phyloP scores from a whole-genome alignment of 2,113 vertebrate genomes.

The Limnothrissa miodon region DNA sequence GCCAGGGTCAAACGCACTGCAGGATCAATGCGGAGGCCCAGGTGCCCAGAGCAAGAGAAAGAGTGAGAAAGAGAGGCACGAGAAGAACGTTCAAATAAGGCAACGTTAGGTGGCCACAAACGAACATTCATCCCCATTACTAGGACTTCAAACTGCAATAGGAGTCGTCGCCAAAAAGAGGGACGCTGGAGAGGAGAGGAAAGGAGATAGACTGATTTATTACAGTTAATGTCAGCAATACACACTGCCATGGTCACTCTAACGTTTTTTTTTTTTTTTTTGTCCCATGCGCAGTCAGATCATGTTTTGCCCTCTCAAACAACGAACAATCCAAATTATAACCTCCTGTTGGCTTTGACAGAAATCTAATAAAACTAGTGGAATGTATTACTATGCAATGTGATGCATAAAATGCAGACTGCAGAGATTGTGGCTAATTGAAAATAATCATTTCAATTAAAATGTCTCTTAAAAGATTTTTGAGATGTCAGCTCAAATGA shows the following conservation, averaged over 20 bases:
- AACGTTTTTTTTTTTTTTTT: background rate
- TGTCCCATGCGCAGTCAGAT: background rate
- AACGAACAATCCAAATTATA: background rate
- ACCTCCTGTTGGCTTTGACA: background rate
- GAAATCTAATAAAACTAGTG: background rate
- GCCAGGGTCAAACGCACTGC: constrained; percentile 70
- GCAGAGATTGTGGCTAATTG: background rate
- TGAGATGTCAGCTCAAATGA: background rate
- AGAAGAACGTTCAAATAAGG: background rate
- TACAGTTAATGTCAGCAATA: constrained; percentile 34
- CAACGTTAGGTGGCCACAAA: constrained; percentile 44
- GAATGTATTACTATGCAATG: background rate
- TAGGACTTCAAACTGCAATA: constrained; percentile 65
- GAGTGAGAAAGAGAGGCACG: constrained; percentile 12
- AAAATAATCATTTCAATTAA: background rate
- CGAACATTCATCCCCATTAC: constrained; percentile 73
- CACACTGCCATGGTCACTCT: background rate
- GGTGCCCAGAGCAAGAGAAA: constrained; percentile 60
- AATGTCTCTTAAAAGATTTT: background rate
- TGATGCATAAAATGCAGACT: background rate
- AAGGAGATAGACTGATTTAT: constrained; percentile 65
- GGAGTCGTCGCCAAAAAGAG: constrained; percentile 50
- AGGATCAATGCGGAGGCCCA: constrained; percentile 74
- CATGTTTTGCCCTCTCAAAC: background rate
- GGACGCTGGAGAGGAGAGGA: constrained; percentile 51